Evolutionary conservation across 2,797 vertebrate genomes (phyloP).

Genomic region (Mormyrus proboscirostris): DNA sequence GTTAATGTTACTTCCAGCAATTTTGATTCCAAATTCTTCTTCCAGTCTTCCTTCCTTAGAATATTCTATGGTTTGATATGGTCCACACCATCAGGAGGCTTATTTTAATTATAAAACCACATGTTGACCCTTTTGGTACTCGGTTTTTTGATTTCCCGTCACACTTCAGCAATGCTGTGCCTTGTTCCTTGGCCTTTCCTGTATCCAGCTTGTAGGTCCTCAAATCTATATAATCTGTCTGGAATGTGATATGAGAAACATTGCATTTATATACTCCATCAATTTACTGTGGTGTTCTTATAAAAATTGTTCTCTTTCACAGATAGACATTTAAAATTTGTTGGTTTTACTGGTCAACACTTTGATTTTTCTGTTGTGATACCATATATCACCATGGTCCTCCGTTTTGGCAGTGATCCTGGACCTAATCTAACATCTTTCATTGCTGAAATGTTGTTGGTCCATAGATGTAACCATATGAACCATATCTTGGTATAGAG

Average conservation of each 20-base stretch:
- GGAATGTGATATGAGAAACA: not conserved
- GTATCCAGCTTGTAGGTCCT: not conserved
- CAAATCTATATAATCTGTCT: not conserved
- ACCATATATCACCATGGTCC: not conserved
- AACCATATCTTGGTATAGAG: not conserved
- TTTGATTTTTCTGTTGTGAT: not conserved
- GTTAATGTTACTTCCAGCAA: not conserved
- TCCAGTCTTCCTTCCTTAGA: not conserved
- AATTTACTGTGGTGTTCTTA: not conserved
- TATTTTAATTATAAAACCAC: not conserved
- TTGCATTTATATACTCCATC: not conserved
- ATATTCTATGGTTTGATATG: not conserved
- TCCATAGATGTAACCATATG: not conserved
- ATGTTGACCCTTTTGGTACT: not conserved
- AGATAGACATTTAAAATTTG: not conserved
- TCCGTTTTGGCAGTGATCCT: not conserved
- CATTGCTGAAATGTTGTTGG: not conserved
- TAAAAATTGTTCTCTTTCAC: not conserved
- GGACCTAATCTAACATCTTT: not conserved
- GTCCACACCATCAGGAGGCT: not conserved
- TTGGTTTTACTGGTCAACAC: not conserved
- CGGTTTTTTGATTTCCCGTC: not conserved
- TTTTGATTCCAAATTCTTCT: not conserved
- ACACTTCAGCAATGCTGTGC: not conserved
- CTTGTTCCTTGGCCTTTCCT: not conserved